Base-by-base conservation (phyloP, 2,888 invertebrate genomes). In the Andrena haemorrhoa region DNA sequence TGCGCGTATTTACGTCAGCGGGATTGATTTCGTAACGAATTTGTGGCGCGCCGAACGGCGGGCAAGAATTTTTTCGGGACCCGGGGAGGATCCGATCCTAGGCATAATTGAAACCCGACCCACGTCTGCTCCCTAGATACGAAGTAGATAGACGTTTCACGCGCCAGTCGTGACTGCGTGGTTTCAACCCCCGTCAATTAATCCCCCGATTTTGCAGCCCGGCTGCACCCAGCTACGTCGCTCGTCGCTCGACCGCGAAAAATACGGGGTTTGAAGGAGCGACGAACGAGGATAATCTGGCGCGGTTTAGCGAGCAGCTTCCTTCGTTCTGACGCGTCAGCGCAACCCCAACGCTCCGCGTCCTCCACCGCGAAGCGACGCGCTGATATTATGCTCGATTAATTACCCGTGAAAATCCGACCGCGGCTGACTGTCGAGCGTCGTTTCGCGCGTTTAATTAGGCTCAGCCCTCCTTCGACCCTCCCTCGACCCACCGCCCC, bases 381-480 rank as follows among this genome's bases (percentile, higher is more conserved):
- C 65, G 75, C 72, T 69, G 82, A 83, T 77, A 84, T 84, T 79
- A 74, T 75, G 75, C 79, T 80, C 79, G 79, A 84, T 84, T 84
- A 84, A 84, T 84, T 84, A 77, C 69, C 80, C 69, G 75, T 83
- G 80, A 80, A 83, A 80, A 73, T 76, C 69, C 74, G 66, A 31
- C 61, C 78, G 51, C 72, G 68, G 71, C 73, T 71, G 66, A 65
- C 56, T 61, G 79, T 79, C 79, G 64, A 71, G 41, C 49, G 77
- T 61, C 76, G 72, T 60, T 60, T 41, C 71, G 51, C 58, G 49
- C 75, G 82, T 83, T 84, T 79, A 83, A 84, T 84, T 83, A 84
- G 78, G 65, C 41, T 41, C 16, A 41, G 5, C 35, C n/a, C 41
- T 2, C 49, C 29, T 29, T n/a, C 1, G 7, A 5, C 5, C 5